Evolutionary conservation across 2,113 vertebrate species (phyloP).

Genomic region (Chelonoidis abingdonii): DNA sequence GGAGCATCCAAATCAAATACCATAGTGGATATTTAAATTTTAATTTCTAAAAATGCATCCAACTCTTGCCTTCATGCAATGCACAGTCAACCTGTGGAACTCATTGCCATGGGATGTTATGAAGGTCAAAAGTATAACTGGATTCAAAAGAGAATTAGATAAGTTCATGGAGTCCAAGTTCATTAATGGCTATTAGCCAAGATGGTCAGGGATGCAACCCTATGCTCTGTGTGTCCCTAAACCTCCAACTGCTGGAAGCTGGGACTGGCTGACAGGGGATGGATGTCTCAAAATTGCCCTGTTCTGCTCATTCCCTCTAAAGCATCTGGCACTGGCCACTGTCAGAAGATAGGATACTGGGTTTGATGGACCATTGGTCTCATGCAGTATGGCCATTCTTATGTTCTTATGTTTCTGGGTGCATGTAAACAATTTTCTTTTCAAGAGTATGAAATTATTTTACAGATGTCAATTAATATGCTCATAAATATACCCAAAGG

Average conservation of each 20-base stretch:
- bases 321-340: not conserved
- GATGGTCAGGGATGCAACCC: not conserved
- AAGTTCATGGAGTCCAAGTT: not conserved
- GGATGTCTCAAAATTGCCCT: not conserved
- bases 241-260: not conserved
- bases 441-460: not conserved
- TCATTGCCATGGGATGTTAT: no score
- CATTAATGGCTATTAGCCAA: not conserved
- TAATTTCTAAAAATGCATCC: conserved; percentile 48
- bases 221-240: not conserved
- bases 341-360: not conserved
- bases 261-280: not conserved
- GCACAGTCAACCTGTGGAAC: no score
- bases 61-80: no score
- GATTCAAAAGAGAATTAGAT: not conserved
- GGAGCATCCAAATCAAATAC: not conserved
- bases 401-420: not conserved
- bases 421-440: not conserved
- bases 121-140: no score
- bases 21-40: conserved; percentile 35
- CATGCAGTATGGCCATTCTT: not conserved
- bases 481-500: not conserved
- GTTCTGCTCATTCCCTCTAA: not conserved
- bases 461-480: not conserved
- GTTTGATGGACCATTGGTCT: not conserved